These are phyloP conservation scores for Phasianus colchicus DNA, from an alignment of 2,113 vertebrate genomes.

Conservation along the genomic window DNA sequence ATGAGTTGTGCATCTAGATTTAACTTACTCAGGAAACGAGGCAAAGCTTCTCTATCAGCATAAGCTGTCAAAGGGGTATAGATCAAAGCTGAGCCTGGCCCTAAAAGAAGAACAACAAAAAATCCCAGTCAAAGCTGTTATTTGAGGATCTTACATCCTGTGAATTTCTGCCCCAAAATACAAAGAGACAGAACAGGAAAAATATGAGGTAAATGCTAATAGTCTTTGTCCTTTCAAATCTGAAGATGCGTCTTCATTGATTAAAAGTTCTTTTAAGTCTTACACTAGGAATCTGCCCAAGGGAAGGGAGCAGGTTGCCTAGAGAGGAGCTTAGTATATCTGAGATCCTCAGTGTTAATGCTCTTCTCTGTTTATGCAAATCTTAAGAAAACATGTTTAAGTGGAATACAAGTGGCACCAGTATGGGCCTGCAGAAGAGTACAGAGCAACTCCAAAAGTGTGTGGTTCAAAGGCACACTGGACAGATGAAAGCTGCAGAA, in stretches of 20 bases:
- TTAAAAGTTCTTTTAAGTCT: slow-evolving; percentile 27
- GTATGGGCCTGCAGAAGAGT: slow-evolving; percentile 34
- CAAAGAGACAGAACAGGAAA: slow-evolving; percentile 5
- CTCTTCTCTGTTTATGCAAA: slow-evolving; percentile 48
- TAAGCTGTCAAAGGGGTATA: neutral
- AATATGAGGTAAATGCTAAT: slow-evolving; percentile 6
- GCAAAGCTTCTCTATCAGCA: neutral
- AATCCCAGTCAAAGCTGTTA: neutral
- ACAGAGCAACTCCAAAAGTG: neutral
- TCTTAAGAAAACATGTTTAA: neutral
- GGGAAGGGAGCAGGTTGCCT: slow-evolving; percentile 19
- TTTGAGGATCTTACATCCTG: neutral
- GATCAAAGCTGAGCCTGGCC: neutral
- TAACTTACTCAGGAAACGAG: neutral
- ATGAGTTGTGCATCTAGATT: neutral
- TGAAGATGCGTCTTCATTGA: slow-evolving; percentile 21
- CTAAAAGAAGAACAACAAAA: neutral
- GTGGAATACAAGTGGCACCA: neutral
- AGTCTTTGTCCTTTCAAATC: neutral
- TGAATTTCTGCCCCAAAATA: slow-evolving; percentile 18
- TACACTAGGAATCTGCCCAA: slow-evolving; percentile 12
- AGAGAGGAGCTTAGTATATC: slow-evolving; percentile 13
- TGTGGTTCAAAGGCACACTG: slow-evolving; percentile 37
- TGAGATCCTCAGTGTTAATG: slow-evolving; percentile 25
- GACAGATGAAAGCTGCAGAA: slow-evolving; percentile 63